phyloP scores from a whole-genome alignment of 2,888 invertebrate genomes.

The Baccha elongata region DNA sequence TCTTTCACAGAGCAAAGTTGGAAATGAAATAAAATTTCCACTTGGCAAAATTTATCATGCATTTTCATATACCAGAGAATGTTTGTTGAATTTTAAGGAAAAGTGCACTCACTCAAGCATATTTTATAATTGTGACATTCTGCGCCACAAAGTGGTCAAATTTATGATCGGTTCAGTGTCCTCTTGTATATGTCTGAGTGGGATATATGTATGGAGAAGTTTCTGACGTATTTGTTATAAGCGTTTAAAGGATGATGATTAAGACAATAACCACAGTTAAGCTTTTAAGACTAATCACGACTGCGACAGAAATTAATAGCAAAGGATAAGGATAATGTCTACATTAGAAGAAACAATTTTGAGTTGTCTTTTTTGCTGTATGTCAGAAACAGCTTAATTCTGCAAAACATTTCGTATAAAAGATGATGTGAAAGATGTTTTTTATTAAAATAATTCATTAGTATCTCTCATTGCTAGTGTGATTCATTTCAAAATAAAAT shows the following conservation, averaged over 20 bases:
- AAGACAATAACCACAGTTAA: too few relatives aligned
- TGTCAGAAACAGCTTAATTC: too few relatives aligned
- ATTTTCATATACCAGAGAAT: conserved; percentile 68
- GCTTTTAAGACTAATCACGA: too few relatives aligned
- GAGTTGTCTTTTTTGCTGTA: too few relatives aligned
- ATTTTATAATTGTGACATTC: conserved; percentile 71
- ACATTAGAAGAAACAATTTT: too few relatives aligned
- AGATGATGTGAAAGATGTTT: too few relatives aligned
- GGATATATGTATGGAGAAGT: background rate
- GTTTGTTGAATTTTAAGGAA: conserved; percentile 69
- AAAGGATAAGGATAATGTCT: too few relatives aligned
- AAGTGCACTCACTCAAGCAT: conserved; percentile 72
- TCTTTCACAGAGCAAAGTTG: conserved; percentile 71
- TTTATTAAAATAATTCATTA: too few relatives aligned
- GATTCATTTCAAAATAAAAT: too few relatives aligned
- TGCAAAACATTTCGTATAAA: too few relatives aligned
- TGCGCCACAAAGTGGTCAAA: conserved; percentile 71
- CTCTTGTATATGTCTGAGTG: conserved; percentile 54
- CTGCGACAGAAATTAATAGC: background rate
- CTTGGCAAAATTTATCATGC: conserved; percentile 70
- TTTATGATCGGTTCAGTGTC: conserved; percentile 73
- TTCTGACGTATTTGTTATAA: background rate
- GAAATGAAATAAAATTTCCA: conserved; percentile 74
- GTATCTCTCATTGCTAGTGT: too few relatives aligned
- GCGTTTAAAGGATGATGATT: conserved; percentile 7